Base-by-base conservation (phyloP, 2,888 invertebrate species). In the Conistra vaccinii region DNA sequence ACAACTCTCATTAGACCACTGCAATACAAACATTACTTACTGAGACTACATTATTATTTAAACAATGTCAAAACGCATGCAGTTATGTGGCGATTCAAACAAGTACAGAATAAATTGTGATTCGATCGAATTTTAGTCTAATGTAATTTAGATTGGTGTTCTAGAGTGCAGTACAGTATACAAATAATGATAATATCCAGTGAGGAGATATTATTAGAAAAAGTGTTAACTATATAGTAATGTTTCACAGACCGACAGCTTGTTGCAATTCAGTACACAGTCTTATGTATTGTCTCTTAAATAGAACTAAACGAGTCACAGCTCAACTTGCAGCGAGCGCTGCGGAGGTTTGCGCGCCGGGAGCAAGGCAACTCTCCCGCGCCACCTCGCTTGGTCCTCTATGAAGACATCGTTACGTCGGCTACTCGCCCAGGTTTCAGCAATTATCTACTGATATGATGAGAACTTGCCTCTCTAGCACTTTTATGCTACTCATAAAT, bases 361-460 rank as follows among this genome's bases (percentile, higher is more conserved):
- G 69, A 75, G 87, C 85, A 84, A 83, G 81, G 80, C 83, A 80
- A 73, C 87, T 83, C 88, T 83, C 85, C 85, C 88, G 81, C 78
- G 72, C 75, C 87, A 75, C 89, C 88, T 88, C 78, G 81, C 90
- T 94, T 95, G 95, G 95, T 95, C 95, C 95, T 93, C 88, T 84
- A 78, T 90, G 91, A 92, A 92, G 92, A 93, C 91, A 91, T 89
- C 85, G 87, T 91, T 90, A 84, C 88, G 81, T 89, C 88, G 84
- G 82, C 88, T 88, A 82, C 85, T 89, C 89, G 87, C 88, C 86
- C 87, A 85, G 86, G 84, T 86, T 88, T 90, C 90, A 89, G 89
- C 89, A 90, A 87, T 90, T 89, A 87, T 90, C 93, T 95, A 94
- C 91, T 96, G 96, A 96, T 96, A 96, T 96, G 96, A 92, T 92